Evolutionary conservation across 37 sponge, comb jelly and placozoan genomes (phyloP), one percentile per base, ranked within the genome.

Genomic region (Spongilla lacustris): DNA sequence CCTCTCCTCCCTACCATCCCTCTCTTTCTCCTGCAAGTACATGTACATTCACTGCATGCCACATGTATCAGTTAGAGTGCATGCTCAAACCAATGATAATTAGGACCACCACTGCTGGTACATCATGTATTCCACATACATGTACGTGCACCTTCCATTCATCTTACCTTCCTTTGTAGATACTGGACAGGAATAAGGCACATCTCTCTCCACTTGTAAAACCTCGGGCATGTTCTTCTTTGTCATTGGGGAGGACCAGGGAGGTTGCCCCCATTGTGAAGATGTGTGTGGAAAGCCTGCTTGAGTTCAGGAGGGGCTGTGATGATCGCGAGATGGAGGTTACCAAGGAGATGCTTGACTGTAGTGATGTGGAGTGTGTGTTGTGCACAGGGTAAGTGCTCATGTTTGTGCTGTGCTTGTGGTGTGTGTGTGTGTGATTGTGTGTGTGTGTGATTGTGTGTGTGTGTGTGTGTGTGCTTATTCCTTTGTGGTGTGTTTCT

Each of bases 371-470:
- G 58, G 92, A 92, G 26, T 92, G 92, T 74, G 81, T 84, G 23
- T 85, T 92, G 36, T 92, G 92, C 73, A 79, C 88, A 28, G 81
- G 87, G 91, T 86, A 67, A 78, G 91, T 22, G n/a, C n/a, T n/a
- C n/a, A 0, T 72, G 12, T 23, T 27, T 22, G 58, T 77, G 35
- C n/a, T 32, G 21, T 21, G 19, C 6, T 3, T 69, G 28, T 69
- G 14, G 25, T 28, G 71, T 69, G 71, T 28, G 71, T 69, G 25
- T 69, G 71, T 67, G 69, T 67, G 69, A 66, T 31, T 80, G 69
- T 80, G 67, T 58, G 69, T 80, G 81, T 80, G 68, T 58, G 69
- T 80, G 81, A 66, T 29, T 67, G 69, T 67, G 69, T 80, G 68
- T 80, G 69, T 80, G 67, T 58, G 69, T 80, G 81, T 80, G 68